Conservation (phyloP, 2,888 invertebrate species). For the Litoditis marina region DNA sequence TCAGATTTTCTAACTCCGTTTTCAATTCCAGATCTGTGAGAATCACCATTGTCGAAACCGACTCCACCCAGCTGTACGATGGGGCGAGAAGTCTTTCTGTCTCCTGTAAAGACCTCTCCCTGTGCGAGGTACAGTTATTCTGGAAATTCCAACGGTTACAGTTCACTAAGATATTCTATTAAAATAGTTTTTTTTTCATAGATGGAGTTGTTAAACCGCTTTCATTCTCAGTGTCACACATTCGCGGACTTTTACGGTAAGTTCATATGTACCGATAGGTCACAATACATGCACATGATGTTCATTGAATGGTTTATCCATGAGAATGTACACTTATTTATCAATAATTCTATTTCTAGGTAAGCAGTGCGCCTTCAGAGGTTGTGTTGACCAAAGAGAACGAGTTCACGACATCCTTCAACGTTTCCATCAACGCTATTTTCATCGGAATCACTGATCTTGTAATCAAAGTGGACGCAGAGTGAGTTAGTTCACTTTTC, state of each 20-base stretch:
- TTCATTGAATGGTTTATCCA: neutral
- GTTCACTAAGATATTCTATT: no score
- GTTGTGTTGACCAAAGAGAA: neutral
- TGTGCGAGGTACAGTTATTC: slow-evolving; percentile 1
- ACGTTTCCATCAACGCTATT: slow-evolving; percentile 4
- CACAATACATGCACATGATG: no score
- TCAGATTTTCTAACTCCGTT: no score
- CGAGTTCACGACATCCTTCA: neutral
- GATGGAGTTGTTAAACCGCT: no score
- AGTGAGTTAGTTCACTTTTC: neutral
- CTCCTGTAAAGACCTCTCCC: neutral
- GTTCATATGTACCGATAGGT: no score
- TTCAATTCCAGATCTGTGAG: neutral
- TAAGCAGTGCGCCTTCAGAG: slow-evolving; percentile 2
- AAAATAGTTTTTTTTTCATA: no score
- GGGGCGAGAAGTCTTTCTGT: neutral
- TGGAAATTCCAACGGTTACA: no score
- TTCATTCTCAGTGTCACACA: no score
- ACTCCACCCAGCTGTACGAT: neutral
- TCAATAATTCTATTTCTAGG: neutral
- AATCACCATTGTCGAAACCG: neutral
- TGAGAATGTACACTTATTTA: neutral
- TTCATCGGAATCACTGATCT: slow-evolving; percentile 13
- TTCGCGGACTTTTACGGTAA: neutral
- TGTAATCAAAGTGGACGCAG: neutral